These are phyloP conservation scores for Onychomys torridus DNA, from an alignment of 2,797 vertebrate species.

Conservation along the genomic window DNA sequence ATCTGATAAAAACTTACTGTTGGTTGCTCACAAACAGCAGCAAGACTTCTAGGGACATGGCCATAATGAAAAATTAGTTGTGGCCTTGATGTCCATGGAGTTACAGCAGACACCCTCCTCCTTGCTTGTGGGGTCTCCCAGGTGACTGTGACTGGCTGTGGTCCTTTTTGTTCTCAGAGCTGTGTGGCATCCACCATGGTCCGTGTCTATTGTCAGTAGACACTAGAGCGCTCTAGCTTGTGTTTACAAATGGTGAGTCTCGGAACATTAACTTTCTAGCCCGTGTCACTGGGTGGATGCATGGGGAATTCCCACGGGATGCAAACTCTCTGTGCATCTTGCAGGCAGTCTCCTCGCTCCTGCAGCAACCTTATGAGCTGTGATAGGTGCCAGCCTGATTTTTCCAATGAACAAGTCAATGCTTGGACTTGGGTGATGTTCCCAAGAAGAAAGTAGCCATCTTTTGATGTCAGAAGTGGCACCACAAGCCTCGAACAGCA, in stretches of 20 bases:
- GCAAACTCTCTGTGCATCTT: neutral
- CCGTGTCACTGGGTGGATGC: rapidly evolving
- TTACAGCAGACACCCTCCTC: rapidly evolving
- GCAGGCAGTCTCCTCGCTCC: neutral
- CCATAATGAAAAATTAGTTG: neutral
- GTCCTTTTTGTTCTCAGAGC: neutral
- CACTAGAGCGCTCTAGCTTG: neutral
- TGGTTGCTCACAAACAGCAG: neutral
- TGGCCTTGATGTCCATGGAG: neutral
- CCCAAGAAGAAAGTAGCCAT: neutral
- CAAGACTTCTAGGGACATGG: neutral
- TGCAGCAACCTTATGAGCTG: neutral
- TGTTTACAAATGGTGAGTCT: neutral
- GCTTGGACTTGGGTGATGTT: neutral
- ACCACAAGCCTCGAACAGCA: neutral
- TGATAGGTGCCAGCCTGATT: neutral
- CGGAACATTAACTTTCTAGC: rapidly evolving
- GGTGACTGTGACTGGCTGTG: rapidly evolving
- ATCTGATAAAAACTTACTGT: neutral
- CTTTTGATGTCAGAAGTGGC: neutral
- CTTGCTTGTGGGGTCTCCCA: neutral
- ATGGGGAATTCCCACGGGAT: neutral
- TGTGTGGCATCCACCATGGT: neutral
- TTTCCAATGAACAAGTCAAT: neutral
- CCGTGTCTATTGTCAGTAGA: neutral